A percentile compares a stretch with the other conserved stretches of the same genome.
Evolutionary conservation across 2,888 invertebrate species (phyloP).

Genomic region (Synanthedon myopaeformis): DNA sequence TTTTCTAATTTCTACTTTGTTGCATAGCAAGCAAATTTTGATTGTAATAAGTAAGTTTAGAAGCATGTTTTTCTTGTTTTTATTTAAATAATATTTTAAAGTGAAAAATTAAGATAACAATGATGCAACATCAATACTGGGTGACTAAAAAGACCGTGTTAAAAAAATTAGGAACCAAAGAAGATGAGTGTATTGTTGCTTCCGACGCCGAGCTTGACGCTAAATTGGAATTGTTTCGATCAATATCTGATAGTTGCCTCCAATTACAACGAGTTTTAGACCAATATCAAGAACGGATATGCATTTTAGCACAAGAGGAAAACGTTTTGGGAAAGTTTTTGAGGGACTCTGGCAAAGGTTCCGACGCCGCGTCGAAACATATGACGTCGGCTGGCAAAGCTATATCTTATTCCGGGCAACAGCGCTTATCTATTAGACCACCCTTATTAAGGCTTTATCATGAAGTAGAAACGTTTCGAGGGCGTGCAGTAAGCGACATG

Average conservation of each 20-base stretch:
- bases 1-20: too few relatives aligned
- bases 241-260: slow-evolving; percentile 90
- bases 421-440: slow-evolving; percentile 86
- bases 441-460: slow-evolving; percentile 91
- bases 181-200: slow-evolving; percentile 96
- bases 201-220: slow-evolving; percentile 97
- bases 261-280: slow-evolving; percentile 90
- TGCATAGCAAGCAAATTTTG: too few relatives aligned
- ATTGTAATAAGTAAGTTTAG: too few relatives aligned
- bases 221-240: slow-evolving; percentile 92
- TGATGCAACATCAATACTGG: slow-evolving; percentile 97
- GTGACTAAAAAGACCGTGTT: slow-evolving; percentile 96
- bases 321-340: slow-evolving; percentile 94
- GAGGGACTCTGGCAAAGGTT: slow-evolving; percentile 91
- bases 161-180: slow-evolving; percentile 93
- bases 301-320: slow-evolving; percentile 94
- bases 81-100: too few relatives aligned
- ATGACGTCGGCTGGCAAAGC: slow-evolving; percentile 80
- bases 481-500: slow-evolving; percentile 94
- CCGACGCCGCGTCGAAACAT: slow-evolving; percentile 81
- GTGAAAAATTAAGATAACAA: slow-evolving; percentile 8
- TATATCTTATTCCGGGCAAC: slow-evolving; percentile 90
- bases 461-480: slow-evolving; percentile 96
- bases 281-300: slow-evolving; percentile 92
- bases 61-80: too few relatives aligned